Evolutionary conservation across 2,888 invertebrate genomes (phyloP).

Genomic region (Thecophora atra): DNA sequence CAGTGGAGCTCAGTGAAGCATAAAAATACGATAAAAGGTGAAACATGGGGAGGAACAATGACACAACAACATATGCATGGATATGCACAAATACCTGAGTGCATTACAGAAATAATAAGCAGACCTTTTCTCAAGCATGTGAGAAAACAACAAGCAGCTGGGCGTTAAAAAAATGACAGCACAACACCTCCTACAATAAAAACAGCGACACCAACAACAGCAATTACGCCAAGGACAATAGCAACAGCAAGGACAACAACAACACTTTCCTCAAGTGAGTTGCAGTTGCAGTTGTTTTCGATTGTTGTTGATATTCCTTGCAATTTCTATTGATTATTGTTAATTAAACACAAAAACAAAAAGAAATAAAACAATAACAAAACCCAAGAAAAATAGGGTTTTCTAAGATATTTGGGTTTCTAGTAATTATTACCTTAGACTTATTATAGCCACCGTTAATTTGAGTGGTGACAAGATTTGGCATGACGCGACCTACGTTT

Average conservation of each 20-base stretch:
- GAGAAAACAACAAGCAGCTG: background rate
- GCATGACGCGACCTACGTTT: too few relatives aligned
- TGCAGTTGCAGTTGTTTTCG: background rate
- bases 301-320: constrained; percentile 4
- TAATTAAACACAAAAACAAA: background rate
- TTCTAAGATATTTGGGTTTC: too few relatives aligned
- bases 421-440: too few relatives aligned
- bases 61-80: too few relatives aligned
- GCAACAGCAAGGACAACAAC: too few relatives aligned
- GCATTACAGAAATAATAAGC: background rate
- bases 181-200: constrained; percentile 6
- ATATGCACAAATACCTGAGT: background rate
- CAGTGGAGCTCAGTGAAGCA: constrained; percentile 5
- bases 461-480: too few relatives aligned
- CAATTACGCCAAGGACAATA: too few relatives aligned
- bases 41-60: too few relatives aligned
- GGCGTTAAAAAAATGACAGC: background rate
- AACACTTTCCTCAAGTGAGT: too few relatives aligned
- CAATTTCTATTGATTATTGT: background rate
- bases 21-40: background rate
- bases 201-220: background rate
- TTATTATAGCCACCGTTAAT: too few relatives aligned
- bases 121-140: background rate
- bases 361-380: too few relatives aligned
- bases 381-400: too few relatives aligned